Percentiles rank a stretch among this genome's conserved stretches.
Evolutionary conservation across 1,140 invertebrate genomes (phyloP).

Genomic region (Galendromus occidentalis): DNA sequence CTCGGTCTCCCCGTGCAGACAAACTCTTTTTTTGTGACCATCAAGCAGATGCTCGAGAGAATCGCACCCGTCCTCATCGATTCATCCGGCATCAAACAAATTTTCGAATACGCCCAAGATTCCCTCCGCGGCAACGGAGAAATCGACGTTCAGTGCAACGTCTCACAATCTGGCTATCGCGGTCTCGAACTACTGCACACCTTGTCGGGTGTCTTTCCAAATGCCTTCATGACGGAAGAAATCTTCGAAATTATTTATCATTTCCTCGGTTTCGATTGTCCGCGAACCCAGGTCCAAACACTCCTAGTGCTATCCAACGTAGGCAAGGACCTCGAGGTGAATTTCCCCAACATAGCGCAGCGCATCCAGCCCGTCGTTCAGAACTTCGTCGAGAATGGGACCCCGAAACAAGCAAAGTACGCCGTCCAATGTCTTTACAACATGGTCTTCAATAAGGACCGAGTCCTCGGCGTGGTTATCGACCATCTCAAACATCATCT

Average conservation of each 20-base stretch:
- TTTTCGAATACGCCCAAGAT: conserved; percentile 28
- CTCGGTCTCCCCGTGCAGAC: conserved; percentile 79
- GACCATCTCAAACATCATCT: conserved; percentile 36
- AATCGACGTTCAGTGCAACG: conserved; percentile 17
- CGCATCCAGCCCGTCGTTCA: conserved; percentile 59
- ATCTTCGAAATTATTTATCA: conserved; percentile 55
- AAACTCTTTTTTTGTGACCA: conserved; percentile 81
- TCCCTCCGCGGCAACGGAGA: conserved; percentile 14
- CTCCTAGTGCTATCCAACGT: background rate
- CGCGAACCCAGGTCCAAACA: conserved; percentile 40
- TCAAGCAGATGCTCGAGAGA: conserved; percentile 79
- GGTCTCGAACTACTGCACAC: conserved; percentile 29
- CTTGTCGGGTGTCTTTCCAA: conserved; percentile 72
- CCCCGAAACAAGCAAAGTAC: conserved; percentile 86
- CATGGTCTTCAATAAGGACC: conserved; percentile 45
- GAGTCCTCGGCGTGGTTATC: conserved; percentile 13
- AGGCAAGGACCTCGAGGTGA: conserved; percentile 20
- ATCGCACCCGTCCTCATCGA: conserved; percentile 90
- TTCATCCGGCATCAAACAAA: conserved; percentile 40
- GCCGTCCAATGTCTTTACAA: conserved; percentile 71
- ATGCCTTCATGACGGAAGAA: conserved; percentile 68
- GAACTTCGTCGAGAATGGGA: conserved; percentile 61
- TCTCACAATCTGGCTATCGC: conserved; percentile 14
- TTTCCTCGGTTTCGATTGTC: conserved; percentile 36
- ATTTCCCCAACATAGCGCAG: conserved; percentile 25